A percentile compares a stretch with the other conserved stretches of the same genome.
Evolutionary conservation across 2,113 vertebrate species (phyloP).

Genomic region (Antidorcas marsupialis): DNA sequence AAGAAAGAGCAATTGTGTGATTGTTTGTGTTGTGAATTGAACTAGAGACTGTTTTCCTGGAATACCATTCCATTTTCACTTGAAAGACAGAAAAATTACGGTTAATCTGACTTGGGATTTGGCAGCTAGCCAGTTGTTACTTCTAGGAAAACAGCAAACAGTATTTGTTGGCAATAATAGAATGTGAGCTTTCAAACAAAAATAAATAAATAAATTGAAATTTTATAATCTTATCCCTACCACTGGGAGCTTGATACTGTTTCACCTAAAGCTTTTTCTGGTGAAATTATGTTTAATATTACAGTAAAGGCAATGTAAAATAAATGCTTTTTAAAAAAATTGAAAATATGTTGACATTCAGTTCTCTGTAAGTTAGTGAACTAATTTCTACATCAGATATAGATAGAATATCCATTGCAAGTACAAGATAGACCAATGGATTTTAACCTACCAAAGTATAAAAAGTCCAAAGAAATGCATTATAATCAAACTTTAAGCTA

Average conservation of each 20-base stretch:
- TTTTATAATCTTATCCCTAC: background rate
- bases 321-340: background rate
- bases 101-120: background rate
- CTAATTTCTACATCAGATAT: background rate
- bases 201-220: background rate
- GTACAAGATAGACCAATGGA: background rate
- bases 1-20: background rate
- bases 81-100: background rate
- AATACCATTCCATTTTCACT: background rate
- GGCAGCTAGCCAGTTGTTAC: background rate
- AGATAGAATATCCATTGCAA: background rate
- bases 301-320: background rate
- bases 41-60: background rate
- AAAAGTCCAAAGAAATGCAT: background rate
- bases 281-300: background rate
- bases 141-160: background rate
- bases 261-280: background rate
- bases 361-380: background rate
- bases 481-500: background rate
- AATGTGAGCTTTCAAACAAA: background rate
- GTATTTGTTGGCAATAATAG: background rate
- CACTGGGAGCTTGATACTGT: background rate
- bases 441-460: background rate
- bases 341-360: background rate
- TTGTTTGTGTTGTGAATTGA: background rate